Base-by-base conservation (phyloP, 2,888 invertebrate genomes). In the Eristalis tenax region DNA sequence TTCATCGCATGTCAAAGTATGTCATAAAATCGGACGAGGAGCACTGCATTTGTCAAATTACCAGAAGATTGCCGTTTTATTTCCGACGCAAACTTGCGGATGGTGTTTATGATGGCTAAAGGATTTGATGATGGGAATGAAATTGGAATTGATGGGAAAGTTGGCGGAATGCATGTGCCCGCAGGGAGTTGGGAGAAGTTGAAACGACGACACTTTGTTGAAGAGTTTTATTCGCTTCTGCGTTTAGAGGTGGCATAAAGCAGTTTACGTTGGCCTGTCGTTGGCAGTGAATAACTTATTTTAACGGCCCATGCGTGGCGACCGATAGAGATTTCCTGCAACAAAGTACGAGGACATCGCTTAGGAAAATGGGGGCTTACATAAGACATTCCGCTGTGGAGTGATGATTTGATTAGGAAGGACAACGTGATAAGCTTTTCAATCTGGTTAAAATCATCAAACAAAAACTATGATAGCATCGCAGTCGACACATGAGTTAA, bases 121-220 rank as follows among this genome's bases (percentile, higher is more conserved):
- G 75, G 38, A 75, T 75, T 66, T 59, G 40, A 59, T 66, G 57
- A 59, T 65, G 74, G 56, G 64, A 75, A 74, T 65, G n/a, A 40
- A 43, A 59, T 59, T 59, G 4, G 59, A 26, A 59, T 59, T 59
- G 59, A 23, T 59, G 59, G 4, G 50, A 50, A 50, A 50, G 26
- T 59, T 26, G 23, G 59, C 8, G 50, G 10, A 8, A 18, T 18
- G 18, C 50, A 50, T n/a, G 18, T 18, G 6, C 50, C 50, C 18
- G 18, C 6, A 2, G 59, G 59, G 13, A 26, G 59, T 26, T 13
- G 26, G 26, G 4, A 59, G 15, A 59, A 59, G 59, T 59, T 59
- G 5, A 59, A 59, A 15, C 59, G 50, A 2, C 18, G 50, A 18
- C 50, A 50, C 50, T 50, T 50, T 50, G 50, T 18, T 18, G 18